Percentiles rank a stretch among this genome's conserved stretches.
phyloP scores from a whole-genome alignment of 2,113 vertebrate species.

The Psettodes erumei region DNA sequence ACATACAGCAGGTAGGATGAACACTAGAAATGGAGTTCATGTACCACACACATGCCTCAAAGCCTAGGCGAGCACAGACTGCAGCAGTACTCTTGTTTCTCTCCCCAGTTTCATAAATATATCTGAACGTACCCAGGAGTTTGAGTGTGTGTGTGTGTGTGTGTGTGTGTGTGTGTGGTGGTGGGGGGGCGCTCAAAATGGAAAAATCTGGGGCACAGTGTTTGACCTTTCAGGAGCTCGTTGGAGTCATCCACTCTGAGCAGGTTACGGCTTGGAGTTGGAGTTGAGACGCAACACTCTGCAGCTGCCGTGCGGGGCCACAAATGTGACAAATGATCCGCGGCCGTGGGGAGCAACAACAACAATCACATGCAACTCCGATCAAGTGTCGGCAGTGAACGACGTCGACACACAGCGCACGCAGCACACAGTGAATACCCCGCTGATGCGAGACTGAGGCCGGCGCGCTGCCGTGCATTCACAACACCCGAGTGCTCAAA shows the following conservation, averaged over 20 bases:
- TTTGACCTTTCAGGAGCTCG: constrained; percentile 64
- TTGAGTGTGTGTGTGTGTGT: too few species aligned
- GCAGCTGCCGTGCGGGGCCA: constrained; percentile 32
- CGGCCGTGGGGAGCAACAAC: constrained; percentile 13
- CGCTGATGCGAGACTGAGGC: not conserved
- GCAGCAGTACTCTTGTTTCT: not conserved
- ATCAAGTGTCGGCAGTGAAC: constrained; percentile 16
- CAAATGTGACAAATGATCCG: not conserved
- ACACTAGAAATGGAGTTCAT: not conserved
- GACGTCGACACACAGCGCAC: not conserved
- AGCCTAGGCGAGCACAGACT: not conserved
- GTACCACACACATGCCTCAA: not conserved
- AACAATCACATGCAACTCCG: constrained; percentile 17
- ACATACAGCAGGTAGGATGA: not conserved
- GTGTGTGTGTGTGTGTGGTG: too few species aligned
- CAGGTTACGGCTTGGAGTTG: not conserved
- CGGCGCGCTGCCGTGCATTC: constrained; percentile 1
- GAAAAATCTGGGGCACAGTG: constrained; percentile 45
- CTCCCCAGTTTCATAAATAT: constrained; percentile 28
- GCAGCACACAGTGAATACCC: not conserved
- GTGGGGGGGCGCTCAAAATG: constrained; percentile 56
- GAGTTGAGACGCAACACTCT: constrained; percentile 36
- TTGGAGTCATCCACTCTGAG: constrained; percentile 37
- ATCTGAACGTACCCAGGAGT: too few species aligned
- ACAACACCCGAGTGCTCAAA: not conserved